These are phyloP conservation scores for Nesidiocoris tenuis DNA, from an alignment of 2,888 invertebrate species.

Conservation along the genomic window DNA sequence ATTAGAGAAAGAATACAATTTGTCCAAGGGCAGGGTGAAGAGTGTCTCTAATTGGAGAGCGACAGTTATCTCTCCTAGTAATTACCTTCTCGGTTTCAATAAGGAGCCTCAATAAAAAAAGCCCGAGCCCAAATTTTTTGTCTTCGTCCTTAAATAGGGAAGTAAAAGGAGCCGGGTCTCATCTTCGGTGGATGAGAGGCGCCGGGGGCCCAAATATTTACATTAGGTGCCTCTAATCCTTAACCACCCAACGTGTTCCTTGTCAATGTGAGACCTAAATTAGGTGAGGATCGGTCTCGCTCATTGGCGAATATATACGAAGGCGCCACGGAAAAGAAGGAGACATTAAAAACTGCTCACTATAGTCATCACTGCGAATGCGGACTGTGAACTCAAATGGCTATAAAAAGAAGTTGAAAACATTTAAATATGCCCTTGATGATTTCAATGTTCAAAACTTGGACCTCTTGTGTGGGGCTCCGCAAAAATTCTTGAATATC, in stretches of 20 bases:
- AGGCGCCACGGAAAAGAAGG: too few relatives aligned
- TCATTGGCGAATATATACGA: too few relatives aligned
- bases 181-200: conserved; percentile 1
- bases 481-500: too few relatives aligned
- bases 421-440: too few relatives aligned
- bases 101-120: conserved; percentile 29
- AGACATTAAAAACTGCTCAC: too few relatives aligned
- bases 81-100: conserved; percentile 38
- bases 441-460: too few relatives aligned
- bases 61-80: conserved; percentile 40
- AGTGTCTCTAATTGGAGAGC: conserved; percentile 26
- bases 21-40: conserved; percentile 17
- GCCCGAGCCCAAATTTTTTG: neutral
- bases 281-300: neutral
- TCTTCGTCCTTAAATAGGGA: conserved; percentile 1
- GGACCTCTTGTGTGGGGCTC: too few relatives aligned
- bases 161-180: neutral
- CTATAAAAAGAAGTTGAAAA: too few relatives aligned
- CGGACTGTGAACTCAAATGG: too few relatives aligned
- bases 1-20: conserved; percentile 33
- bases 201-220: conserved; percentile 30
- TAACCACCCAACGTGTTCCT: neutral
- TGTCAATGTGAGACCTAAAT: neutral
- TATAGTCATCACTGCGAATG: too few relatives aligned
- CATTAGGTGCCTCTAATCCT: neutral